phyloP scores from a whole-genome alignment of 2,113 vertebrate genomes.

The Alethe castanea region DNA sequence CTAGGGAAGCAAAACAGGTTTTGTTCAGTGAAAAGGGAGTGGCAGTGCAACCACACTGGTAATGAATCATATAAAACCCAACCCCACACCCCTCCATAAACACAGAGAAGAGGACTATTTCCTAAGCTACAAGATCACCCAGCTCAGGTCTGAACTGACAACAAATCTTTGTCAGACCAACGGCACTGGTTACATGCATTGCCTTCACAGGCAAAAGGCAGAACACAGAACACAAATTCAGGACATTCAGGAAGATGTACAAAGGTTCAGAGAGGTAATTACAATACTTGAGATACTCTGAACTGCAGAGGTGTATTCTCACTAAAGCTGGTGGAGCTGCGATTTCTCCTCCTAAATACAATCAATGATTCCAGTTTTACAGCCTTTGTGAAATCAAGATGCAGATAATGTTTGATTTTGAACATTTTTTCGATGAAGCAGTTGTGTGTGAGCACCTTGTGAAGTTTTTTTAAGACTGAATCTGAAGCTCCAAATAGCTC shows the following conservation, averaged over 20 bases:
- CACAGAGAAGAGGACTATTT: neutral
- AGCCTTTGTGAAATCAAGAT: neutral
- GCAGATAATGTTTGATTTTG: neutral
- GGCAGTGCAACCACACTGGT: neutral
- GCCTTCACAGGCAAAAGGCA: neutral
- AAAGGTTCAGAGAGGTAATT: neutral
- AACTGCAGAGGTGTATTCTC: neutral
- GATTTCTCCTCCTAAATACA: neutral
- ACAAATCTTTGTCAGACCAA: neutral
- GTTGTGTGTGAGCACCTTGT: neutral
- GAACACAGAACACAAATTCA: fast-evolving
- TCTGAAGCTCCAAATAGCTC: neutral
- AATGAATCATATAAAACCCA: neutral
- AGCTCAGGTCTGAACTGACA: neutral
- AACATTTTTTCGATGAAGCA: neutral
- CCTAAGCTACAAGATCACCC: neutral
- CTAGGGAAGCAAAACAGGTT: constrained; percentile 26
- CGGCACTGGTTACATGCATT: neutral
- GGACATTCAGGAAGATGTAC: neutral
- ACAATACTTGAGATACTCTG: neutral
- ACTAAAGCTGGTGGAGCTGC: neutral
- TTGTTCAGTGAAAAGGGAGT: constrained; percentile 24
- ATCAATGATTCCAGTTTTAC: neutral
- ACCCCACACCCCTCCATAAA: neutral
- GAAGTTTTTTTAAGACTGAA: neutral